phyloP scores from a whole-genome alignment of 2,888 invertebrate species.

The Drosophila putrida region DNA sequence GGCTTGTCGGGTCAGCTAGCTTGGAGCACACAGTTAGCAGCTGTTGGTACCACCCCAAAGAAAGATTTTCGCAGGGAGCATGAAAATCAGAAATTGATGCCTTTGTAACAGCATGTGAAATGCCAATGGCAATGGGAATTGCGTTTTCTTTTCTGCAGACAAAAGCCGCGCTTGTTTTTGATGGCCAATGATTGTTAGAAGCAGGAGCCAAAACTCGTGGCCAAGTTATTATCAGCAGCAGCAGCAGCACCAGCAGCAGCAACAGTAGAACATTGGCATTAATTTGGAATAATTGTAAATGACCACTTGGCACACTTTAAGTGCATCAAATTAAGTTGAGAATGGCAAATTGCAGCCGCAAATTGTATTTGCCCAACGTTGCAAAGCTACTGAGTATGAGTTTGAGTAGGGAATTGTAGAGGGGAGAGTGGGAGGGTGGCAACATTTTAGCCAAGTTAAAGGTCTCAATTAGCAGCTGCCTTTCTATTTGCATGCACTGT shows the following conservation, averaged over 20 bases:
- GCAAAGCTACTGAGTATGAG: background rate
- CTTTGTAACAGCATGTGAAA: constrained; percentile 45
- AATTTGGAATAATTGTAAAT: constrained; percentile 64
- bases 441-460: constrained; percentile 52
- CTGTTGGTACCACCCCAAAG: constrained; percentile 50
- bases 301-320: constrained; percentile 43
- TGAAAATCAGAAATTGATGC: constrained; percentile 57
- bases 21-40: constrained; percentile 60
- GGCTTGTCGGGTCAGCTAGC: constrained; percentile 44
- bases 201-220: constrained; percentile 36
- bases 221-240: constrained; percentile 61
- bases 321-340: constrained; percentile 63
- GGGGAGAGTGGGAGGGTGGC: background rate
- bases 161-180: constrained; percentile 38
- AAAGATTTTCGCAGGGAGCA: constrained; percentile 26
- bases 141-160: constrained; percentile 16
- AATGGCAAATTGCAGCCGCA: constrained; percentile 73
- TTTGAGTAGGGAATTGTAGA: background rate
- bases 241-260: constrained; percentile 37
- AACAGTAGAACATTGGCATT: constrained; percentile 58
- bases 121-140: constrained; percentile 23
- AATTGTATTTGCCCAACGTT: constrained; percentile 68
- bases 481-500: constrained; percentile 66
- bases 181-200: constrained; percentile 63
- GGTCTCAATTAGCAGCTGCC: constrained; percentile 74